Percentiles rank a stretch among this genome's conserved stretches.
phyloP scores from a whole-genome alignment of 2,113 vertebrate species.

The Nycticebus coucang region DNA sequence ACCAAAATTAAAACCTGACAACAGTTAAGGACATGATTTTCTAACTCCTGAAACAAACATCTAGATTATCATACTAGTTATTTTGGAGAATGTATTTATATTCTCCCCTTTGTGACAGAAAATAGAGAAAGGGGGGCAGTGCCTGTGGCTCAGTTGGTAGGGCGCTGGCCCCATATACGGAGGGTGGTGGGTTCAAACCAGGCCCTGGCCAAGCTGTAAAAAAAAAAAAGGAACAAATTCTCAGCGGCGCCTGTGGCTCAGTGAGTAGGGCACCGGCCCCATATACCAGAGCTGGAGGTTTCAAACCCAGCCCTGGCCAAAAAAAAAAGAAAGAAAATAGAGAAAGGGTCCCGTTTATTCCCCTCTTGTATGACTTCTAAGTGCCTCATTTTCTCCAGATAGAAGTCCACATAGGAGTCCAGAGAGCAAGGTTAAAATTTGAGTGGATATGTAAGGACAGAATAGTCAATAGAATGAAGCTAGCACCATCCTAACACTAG shows the following conservation, averaged over 20 bases:
- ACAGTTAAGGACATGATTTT: not conserved
- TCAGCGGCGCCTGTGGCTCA: no score
- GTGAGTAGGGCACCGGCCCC: no score
- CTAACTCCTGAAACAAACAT: not conserved
- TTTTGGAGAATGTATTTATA: slow-evolving; percentile 8
- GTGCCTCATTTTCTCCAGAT: slow-evolving; percentile 36
- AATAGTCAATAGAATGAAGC: not conserved
- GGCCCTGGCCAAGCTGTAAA: no score
- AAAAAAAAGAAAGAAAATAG: not conserved
- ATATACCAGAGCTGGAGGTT: no score
- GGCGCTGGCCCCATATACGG: no score
- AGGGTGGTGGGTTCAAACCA: no score
- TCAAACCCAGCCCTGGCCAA: no score
- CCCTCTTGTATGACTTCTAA: not conserved
- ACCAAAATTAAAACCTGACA: slow-evolving; percentile 30
- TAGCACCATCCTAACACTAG: not conserved
- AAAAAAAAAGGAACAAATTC: no score
- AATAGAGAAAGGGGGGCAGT: not conserved
- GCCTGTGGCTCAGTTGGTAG: no score
- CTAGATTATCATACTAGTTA: slow-evolving; percentile 2
- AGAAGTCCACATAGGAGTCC: not conserved
- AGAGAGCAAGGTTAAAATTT: not conserved
- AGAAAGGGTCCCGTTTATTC: not conserved
- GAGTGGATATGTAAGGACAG: not conserved
- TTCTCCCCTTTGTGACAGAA: not conserved